These are phyloP conservation scores for Nineta flava DNA, from an alignment of 2,888 invertebrate species.

Conservation along the genomic window DNA sequence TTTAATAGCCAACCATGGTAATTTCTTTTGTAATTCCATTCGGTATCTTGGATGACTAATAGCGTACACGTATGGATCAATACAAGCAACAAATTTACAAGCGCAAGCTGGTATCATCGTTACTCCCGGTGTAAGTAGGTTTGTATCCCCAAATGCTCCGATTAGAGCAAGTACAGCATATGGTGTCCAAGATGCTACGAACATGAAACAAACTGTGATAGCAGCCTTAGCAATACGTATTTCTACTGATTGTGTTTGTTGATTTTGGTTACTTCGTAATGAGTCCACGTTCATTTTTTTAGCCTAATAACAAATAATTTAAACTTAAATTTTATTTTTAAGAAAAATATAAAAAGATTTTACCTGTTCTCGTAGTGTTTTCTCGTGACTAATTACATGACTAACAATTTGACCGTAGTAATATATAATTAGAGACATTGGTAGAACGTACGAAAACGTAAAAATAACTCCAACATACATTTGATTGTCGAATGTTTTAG, in stretches of 20 bases:
- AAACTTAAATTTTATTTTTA: background rate
- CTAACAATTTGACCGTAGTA: conserved; percentile 79
- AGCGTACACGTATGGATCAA: conserved; percentile 83
- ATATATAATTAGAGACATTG: conserved; percentile 60
- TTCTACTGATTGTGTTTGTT: conserved; percentile 55
- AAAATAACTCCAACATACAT: conserved; percentile 65
- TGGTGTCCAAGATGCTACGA: conserved; percentile 79
- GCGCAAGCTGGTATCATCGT: conserved; percentile 79
- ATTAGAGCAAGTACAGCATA: conserved; percentile 71
- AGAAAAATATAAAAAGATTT: background rate
- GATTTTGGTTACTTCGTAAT: conserved; percentile 51
- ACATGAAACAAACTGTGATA: conserved; percentile 71
- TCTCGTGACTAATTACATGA: conserved; percentile 75
- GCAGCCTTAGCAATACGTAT: conserved; percentile 78
- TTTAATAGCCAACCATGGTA: conserved; percentile 62
- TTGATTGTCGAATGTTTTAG: conserved; percentile 60
- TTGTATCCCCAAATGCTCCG: conserved; percentile 65
- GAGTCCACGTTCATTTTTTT: conserved; percentile 88
- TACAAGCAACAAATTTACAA: conserved; percentile 78
- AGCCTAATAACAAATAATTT: conserved; percentile 32
- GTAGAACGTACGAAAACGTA: conserved; percentile 58
- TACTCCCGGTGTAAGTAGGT: conserved; percentile 54
- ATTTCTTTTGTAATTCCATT: conserved; percentile 61
- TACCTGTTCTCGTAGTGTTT: conserved; percentile 55
- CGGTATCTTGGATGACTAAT: conserved; percentile 82